Conservation (phyloP, 2,888 invertebrate species). For the Flabesymbios commensalis region DNA sequence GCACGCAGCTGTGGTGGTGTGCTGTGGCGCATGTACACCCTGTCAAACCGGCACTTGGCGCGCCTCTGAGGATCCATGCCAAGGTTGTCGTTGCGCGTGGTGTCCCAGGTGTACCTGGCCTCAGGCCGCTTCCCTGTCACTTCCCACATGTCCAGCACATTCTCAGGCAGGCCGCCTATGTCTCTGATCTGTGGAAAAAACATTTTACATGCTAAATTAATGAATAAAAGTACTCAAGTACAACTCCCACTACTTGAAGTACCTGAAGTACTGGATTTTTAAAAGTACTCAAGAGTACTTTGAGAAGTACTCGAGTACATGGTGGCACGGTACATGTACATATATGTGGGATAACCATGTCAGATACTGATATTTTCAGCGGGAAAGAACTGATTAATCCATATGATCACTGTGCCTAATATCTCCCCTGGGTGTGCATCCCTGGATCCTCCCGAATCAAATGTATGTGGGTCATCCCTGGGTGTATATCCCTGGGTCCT, state of each 20-base stretch:
- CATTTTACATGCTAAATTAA: too few relatives aligned
- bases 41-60: slow-evolving; percentile 66
- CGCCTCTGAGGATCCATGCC: slow-evolving; percentile 54
- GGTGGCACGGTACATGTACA: too few relatives aligned
- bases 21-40: slow-evolving; percentile 62
- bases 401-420: too few relatives aligned
- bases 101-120: slow-evolving; percentile 68
- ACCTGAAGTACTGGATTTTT: neutral
- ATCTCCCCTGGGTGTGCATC: too few relatives aligned
- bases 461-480: too few relatives aligned
- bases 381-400: too few relatives aligned
- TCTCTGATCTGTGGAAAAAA: neutral
- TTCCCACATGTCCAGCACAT: slow-evolving; percentile 65
- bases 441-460: too few relatives aligned
- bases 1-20: slow-evolving; percentile 47
- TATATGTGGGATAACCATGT: too few relatives aligned
- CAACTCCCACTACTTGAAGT: neutral
- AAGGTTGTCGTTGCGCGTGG: slow-evolving; percentile 66
- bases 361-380: too few relatives aligned
- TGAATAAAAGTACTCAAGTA: neutral
- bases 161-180: slow-evolving; percentile 22
- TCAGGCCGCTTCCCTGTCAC: slow-evolving; percentile 65
- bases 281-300: too few relatives aligned
- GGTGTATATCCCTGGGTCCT: too few relatives aligned
- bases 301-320: too few relatives aligned